Conservation (phyloP, 2,113 vertebrate genomes). For the Strix uralensis region DNA sequence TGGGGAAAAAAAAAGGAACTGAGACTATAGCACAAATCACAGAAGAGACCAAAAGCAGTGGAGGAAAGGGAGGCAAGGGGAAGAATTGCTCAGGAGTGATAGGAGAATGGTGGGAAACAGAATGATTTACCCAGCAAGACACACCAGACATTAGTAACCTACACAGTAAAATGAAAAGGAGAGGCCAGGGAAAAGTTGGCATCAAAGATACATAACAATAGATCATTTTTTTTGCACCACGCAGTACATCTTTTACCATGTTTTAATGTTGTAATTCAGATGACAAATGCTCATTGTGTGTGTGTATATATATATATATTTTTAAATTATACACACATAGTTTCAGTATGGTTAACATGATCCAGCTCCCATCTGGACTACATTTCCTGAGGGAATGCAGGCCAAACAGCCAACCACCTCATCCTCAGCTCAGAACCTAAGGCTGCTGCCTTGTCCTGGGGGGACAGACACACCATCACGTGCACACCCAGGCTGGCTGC, state of each 20-base stretch:
- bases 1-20: not conserved
- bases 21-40: not conserved
- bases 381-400: conserved; percentile 34
- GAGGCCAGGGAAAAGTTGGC: not conserved
- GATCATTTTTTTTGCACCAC: not conserved
- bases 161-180: not conserved
- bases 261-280: conserved; percentile 8
- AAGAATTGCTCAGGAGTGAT: not conserved
- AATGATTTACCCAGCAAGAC: not conserved
- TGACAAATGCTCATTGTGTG: not conserved
- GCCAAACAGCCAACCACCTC: not conserved
- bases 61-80: not conserved
- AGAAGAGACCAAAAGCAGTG: not conserved
- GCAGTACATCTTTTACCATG: not conserved
- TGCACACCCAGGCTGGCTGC: not conserved
- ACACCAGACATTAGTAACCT: not conserved
- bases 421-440: not conserved
- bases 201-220: not conserved
- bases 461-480: not conserved
- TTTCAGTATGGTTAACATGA: not conserved
- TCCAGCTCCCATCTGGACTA: conserved; percentile 45
- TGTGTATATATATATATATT: not conserved
- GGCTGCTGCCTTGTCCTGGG: not conserved
- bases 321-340: not conserved
- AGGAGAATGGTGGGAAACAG: not conserved